These are phyloP conservation scores for Sebastiscus albofasciatus DNA, from an alignment of 2,797 vertebrate species.

Conservation along the genomic window DNA sequence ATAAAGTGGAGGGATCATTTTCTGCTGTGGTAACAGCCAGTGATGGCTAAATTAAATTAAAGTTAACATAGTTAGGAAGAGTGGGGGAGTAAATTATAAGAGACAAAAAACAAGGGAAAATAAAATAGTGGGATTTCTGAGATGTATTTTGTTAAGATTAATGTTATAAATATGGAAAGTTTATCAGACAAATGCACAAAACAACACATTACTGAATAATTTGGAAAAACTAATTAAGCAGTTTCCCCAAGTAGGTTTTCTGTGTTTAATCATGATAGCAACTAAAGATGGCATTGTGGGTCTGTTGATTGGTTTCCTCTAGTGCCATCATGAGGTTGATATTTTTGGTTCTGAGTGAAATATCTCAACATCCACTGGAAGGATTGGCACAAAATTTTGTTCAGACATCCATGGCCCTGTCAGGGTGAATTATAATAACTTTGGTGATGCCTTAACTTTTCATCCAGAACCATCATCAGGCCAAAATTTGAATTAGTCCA, in stretches of 20 bases:
- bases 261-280: not conserved
- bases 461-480: no score
- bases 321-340: no score
- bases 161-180: not conserved
- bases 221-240: not conserved
- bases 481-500: no score
- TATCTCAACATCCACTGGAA: no score
- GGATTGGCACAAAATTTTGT: no score
- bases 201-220: not conserved
- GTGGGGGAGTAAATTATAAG: not conserved
- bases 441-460: no score
- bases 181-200: not conserved
- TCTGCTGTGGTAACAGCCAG: not conserved
- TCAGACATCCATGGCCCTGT: no score
- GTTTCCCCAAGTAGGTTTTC: not conserved
- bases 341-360: no score
- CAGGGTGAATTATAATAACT: no score
- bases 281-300: not conserved
- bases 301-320: not conserved
- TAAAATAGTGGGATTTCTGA: not conserved
- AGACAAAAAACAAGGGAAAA: not conserved
- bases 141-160: not conserved
- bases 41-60: constrained; percentile 19
- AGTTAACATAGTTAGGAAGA: constrained; percentile 30
- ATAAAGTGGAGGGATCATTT: constrained; percentile 13